These are phyloP conservation scores for Centrocercus urophasianus DNA, from an alignment of 2,113 vertebrate genomes.

Conservation along the genomic window DNA sequence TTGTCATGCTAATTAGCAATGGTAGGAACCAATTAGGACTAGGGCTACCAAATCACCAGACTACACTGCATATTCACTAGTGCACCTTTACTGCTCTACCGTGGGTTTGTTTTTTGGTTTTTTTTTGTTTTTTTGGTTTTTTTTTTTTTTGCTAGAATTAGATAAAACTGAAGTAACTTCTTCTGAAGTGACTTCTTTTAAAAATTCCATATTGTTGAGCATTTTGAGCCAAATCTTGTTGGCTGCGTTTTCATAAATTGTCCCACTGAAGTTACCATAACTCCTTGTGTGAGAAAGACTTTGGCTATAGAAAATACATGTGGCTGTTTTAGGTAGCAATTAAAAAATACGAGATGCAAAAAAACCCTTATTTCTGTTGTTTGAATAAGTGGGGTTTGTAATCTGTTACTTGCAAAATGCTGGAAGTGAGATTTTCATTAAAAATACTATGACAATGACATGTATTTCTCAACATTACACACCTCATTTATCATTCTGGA, in stretches of 20 bases:
- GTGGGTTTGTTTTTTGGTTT: neutral
- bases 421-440: slow-evolving; percentile 46
- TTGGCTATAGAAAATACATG: neutral
- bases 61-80: slow-evolving; percentile 30
- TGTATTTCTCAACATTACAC: slow-evolving; percentile 40
- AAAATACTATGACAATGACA: slow-evolving; percentile 3
- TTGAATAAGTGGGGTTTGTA: neutral
- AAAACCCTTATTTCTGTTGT: neutral
- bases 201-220: neutral
- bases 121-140: neutral
- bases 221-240: neutral
- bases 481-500: slow-evolving; percentile 64
- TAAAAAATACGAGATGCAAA: slow-evolving; percentile 13
- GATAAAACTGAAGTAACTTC: neutral
- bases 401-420: slow-evolving; percentile 44
- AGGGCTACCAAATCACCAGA: slow-evolving; percentile 38
- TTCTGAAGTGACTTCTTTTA: neutral
- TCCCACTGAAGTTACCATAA: neutral
- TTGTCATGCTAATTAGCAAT: slow-evolving; percentile 63
- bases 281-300: neutral
- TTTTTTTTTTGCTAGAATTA: neutral
- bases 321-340: neutral
- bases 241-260: neutral
- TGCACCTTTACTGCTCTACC: slow-evolving; percentile 15
- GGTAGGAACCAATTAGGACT: slow-evolving; percentile 57